These are phyloP conservation scores for Acrocephalus scirpaceus DNA, from an alignment of 2,797 vertebrate species.

Conservation along the genomic window DNA sequence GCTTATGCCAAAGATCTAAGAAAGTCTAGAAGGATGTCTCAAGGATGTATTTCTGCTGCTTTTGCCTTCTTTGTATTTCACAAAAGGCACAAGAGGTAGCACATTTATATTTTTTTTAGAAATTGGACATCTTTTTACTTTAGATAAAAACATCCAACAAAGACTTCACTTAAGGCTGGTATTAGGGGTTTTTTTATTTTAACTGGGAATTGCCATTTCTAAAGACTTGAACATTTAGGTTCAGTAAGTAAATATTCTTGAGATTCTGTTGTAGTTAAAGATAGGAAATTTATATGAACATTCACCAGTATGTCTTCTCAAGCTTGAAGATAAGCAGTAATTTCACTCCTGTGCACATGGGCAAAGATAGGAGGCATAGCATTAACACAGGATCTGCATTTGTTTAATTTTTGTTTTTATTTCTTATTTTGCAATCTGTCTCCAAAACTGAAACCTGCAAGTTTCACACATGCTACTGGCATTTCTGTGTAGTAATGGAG, in stretches of 20 bases:
- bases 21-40: background rate
- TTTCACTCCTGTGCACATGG: background rate
- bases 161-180: background rate
- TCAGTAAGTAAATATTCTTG: background rate
- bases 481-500: background rate
- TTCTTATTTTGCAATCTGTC: background rate
- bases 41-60: background rate
- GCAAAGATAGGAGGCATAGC: background rate
- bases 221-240: background rate
- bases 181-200: background rate
- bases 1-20: background rate
- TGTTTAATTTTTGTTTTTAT: background rate
- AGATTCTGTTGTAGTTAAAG: background rate
- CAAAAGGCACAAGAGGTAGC: background rate
- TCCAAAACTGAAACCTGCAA: background rate
- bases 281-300: background rate
- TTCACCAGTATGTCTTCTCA: background rate
- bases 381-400: background rate
- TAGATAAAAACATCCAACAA: background rate
- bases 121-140: background rate
- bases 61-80: background rate
- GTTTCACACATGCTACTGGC: background rate
- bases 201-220: background rate
- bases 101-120: background rate
- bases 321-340: background rate